Evolutionary conservation across 2,797 vertebrate species (phyloP).

Genomic region (Muscicapa comitata): DNA sequence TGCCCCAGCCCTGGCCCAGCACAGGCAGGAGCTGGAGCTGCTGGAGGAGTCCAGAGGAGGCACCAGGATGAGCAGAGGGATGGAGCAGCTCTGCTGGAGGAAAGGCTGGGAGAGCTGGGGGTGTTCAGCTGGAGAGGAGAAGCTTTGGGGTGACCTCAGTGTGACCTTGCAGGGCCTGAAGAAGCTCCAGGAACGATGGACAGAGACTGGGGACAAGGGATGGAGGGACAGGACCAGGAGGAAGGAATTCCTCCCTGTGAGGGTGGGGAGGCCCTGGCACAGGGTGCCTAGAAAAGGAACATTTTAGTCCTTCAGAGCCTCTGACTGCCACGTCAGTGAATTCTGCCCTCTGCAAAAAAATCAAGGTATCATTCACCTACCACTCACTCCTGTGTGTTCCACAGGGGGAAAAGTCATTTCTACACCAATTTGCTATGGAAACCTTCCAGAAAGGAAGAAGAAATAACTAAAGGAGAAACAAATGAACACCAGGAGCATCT

Average conservation of each 20-base stretch:
- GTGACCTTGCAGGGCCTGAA: accelerated
- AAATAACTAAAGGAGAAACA: not conserved
- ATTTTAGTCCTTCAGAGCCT: not conserved
- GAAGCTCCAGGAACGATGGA: accelerated
- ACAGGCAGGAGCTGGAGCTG: not conserved
- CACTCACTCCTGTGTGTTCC: not conserved
- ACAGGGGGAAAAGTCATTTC: not conserved
- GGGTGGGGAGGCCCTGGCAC: too few species aligned
- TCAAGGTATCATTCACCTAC: not conserved
- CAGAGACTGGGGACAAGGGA: accelerated
- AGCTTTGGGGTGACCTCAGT: too few species aligned
- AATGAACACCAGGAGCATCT: not conserved
- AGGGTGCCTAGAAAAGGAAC: not conserved
- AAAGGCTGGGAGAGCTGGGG: not conserved
- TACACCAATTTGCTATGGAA: not conserved
- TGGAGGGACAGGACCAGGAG: not conserved
- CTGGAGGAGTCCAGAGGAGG: not conserved
- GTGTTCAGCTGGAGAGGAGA: not conserved
- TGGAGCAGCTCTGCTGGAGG: not conserved
- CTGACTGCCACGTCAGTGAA: accelerated
- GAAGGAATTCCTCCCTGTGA: not conserved
- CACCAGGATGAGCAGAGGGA: not conserved
- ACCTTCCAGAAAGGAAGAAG: not conserved
- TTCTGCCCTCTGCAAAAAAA: not conserved
- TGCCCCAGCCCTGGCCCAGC: not conserved